Conservation (phyloP, 2,888 invertebrate species). For the Globia sparganii region DNA sequence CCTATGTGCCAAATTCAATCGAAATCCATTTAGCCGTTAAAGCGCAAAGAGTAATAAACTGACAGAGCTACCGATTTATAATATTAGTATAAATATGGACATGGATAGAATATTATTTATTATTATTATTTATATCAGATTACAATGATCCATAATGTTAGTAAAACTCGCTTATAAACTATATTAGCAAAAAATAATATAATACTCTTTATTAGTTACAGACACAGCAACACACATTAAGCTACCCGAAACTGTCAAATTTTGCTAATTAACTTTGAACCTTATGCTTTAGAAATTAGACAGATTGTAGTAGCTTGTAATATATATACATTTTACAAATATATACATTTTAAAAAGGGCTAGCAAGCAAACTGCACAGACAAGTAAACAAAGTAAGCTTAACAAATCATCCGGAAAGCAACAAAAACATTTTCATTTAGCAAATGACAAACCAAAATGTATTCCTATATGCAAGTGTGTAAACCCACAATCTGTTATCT, state of each 20-base stretch:
- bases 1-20: no score
- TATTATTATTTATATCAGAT: no score
- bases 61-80: not conserved
- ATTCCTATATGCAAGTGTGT: conserved; percentile 36
- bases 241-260: no score
- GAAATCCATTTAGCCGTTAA: not conserved
- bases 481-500: conserved; percentile 70
- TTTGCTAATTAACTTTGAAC: no score
- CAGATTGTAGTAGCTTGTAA: no score
- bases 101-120: not conserved
- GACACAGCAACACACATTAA: no score
- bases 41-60: not conserved
- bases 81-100: not conserved
- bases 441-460: conserved; percentile 20
- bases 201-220: not conserved
- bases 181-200: no score
- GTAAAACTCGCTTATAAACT: no score
- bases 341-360: not conserved
- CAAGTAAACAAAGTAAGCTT: not conserved
- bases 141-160: no score
- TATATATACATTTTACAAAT: accelerated
- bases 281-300: no score
- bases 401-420: conserved; percentile 2
- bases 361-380: not conserved
- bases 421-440: conserved; percentile 20